phyloP scores from a whole-genome alignment of 1,140 invertebrate species.

The Colletes gigas region DNA sequence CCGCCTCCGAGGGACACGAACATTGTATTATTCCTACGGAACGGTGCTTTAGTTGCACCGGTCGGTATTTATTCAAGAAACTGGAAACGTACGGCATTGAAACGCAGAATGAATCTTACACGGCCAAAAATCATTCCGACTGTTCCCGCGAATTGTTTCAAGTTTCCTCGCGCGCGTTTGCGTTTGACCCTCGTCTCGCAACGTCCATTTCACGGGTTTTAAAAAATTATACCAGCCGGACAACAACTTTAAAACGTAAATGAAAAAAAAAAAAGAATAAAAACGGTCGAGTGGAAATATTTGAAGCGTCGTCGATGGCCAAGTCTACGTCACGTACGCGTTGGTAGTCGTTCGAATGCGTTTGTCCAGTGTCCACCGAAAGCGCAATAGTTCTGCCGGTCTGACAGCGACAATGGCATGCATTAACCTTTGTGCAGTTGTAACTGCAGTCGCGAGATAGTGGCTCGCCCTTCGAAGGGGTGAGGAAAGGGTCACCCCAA shows the following conservation, averaged over 20 bases:
- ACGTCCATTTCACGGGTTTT: too few relatives aligned
- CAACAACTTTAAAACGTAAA: too few relatives aligned
- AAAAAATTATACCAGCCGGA: too few relatives aligned
- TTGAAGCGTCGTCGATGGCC: background rate
- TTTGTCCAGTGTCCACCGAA: constrained; percentile 55
- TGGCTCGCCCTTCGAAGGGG: constrained; percentile 62
- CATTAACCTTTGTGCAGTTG: constrained; percentile 81
- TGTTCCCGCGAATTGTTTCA: too few relatives aligned
- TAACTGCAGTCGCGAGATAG: constrained; percentile 80
- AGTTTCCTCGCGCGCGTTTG: too few relatives aligned
- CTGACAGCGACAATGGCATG: constrained; percentile 78
- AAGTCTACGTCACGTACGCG: constrained; percentile 6
- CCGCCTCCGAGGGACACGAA: background rate
- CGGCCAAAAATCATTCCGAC: background rate
- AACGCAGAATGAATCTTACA: background rate
- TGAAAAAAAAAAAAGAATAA: too few relatives aligned
- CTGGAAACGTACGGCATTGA: background rate
- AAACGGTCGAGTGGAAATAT: background rate
- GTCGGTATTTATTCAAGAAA: constrained; percentile 11
- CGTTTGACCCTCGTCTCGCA: too few relatives aligned
- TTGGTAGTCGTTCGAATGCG: constrained; percentile 69
- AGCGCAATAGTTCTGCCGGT: constrained; percentile 76
- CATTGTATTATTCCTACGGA: constrained; percentile 6
- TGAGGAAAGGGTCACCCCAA: constrained; percentile 43
- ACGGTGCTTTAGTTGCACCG: background rate